Conservation (phyloP, 2,113 vertebrate genomes). For the Spea bombifrons region DNA sequence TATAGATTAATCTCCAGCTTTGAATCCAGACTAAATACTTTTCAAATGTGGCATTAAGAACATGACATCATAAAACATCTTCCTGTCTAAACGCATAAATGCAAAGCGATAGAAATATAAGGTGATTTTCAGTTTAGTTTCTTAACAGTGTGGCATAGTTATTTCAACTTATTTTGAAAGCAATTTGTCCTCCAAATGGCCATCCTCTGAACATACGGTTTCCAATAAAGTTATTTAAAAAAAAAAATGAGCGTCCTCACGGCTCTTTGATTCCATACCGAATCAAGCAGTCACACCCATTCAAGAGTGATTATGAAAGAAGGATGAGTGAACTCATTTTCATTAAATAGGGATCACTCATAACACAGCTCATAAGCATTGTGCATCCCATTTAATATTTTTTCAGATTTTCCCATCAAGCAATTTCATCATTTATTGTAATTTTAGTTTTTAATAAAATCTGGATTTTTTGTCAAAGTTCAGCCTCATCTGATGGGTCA, state of each 20-base stretch:
- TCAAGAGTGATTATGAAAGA: slow-evolving; percentile 21
- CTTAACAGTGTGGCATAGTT: slow-evolving; percentile 30
- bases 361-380: slow-evolving; percentile 5
- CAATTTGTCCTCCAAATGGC: slow-evolving; percentile 24
- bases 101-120: slow-evolving; percentile 18
- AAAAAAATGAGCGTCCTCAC: slow-evolving; percentile 1
- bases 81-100: slow-evolving; percentile 11
- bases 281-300: slow-evolving; percentile 46
- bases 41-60: not conserved
- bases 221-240: slow-evolving; percentile 46
- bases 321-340: slow-evolving; percentile 39
- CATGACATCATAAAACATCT: not conserved
- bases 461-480: not conserved
- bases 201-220: slow-evolving; percentile 17
- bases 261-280: slow-evolving; percentile 44
- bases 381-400: slow-evolving; percentile 8
- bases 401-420: slow-evolving; percentile 4
- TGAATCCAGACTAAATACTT: not conserved
- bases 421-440: not conserved
- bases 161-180: slow-evolving; percentile 20
- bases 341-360: slow-evolving; percentile 25
- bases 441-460: slow-evolving; percentile 9
- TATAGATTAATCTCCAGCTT: too few relatives aligned
- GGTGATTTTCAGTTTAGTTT: slow-evolving; percentile 9
- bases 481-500: not conserved